Evolutionary conservation across 1,140 invertebrate genomes (phyloP), one percentile per base, ranked within the genome.

Genomic region (Latrodectus geometricus): DNA sequence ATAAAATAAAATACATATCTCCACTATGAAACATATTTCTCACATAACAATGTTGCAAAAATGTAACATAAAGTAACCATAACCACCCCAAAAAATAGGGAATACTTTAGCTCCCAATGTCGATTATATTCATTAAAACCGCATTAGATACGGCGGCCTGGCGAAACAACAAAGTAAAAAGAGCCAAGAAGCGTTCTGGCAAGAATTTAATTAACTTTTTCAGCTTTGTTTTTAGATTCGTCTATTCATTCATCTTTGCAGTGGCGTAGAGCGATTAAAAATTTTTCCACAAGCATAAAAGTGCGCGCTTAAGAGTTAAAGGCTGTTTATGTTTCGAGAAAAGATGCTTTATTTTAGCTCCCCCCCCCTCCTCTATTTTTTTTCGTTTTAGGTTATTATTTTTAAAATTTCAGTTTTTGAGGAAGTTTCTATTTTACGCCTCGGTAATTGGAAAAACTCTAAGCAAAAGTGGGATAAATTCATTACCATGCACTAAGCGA

Each of bases 201-300:
- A 66, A 81, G 69, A 81, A 81, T 81, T 81, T 81, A 81, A 81
- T 81, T 81, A 81, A 81, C 79, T 81, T 81, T 81, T 81, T 81
- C 8, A 14, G 17, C 54, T 61, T 61, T 61, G 54, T 61, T 61
- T 61, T 61, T 61, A 14, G 54, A 61, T 11, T 61, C 9, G 17
- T 66, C 8, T 54, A 54, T 14, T 17, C 54, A 80, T 80, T 70
- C 78, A 68, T 54, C 66, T 17, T 61, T 5, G 49, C 17, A 61
- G 35, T 68, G 48, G 56, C 5, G 52, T 52, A 84, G 73, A 35
- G 65, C 82, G 69, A 84, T 84, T 84, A 84, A 76, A 76, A 76
- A 84, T 84, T 83, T 83, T 66, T n/a, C n/a, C 54, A 20, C 72
- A n/a, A 17, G 54, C 61, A 76, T 84, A 76, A 84, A 35, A 84